Conservation (phyloP, 2,797 vertebrate genomes). For the Calcarius lapponicus region DNA sequence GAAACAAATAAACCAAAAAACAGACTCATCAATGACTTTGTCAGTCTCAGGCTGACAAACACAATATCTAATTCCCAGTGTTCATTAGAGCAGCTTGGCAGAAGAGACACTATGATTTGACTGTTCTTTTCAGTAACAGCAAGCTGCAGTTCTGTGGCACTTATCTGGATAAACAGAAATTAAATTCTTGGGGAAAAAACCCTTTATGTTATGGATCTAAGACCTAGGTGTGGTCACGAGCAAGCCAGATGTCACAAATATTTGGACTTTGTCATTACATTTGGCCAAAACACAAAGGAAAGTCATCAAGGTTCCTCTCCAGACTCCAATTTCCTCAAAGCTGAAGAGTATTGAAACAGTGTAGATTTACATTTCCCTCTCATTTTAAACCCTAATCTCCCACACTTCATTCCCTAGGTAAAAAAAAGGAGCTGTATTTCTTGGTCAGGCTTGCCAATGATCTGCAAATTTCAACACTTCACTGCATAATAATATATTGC, state of each 20-base stretch:
- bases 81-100: not conserved
- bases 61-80: not conserved
- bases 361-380: not conserved
- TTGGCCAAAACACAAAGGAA: not conserved
- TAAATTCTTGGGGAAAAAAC: not conserved
- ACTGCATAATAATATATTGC: not conserved
- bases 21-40: not conserved
- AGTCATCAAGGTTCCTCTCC: not conserved
- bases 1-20: not conserved
- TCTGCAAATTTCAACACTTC: not conserved
- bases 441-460: not conserved
- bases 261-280: not conserved
- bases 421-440: not conserved
- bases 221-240: not conserved
- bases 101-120: not conserved
- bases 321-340: not conserved
- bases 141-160: not conserved
- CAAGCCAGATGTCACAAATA: not conserved
- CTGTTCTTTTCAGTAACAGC: conserved; percentile 8
- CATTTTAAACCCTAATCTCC: not conserved
- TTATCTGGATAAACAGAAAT: not conserved
- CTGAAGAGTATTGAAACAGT: not conserved
- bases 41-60: not conserved
- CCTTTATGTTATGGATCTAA: not conserved
- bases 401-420: not conserved